A percentile compares a stretch with the other conserved stretches of the same genome.
Conservation (phyloP, 2,113 vertebrate genomes). For the Spea multiplicata region DNA sequence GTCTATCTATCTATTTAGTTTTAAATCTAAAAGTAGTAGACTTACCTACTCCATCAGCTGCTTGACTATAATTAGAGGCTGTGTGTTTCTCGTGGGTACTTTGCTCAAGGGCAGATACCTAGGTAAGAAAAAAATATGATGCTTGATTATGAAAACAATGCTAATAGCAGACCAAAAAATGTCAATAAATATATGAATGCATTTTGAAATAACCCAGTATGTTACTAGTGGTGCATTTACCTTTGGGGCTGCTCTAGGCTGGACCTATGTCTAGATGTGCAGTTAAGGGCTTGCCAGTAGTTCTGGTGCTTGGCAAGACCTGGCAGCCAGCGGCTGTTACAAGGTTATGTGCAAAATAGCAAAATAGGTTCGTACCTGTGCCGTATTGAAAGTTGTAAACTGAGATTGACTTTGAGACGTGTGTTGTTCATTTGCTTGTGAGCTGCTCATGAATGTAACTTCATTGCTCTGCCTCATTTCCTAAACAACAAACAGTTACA, state of each 20-base stretch:
- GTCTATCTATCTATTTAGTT: no score
- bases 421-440: constrained; percentile 57
- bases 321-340: no score
- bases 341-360: no score
- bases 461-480: constrained; percentile 70
- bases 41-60: constrained; percentile 67
- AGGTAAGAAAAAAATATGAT: constrained; percentile 51
- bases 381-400: constrained; percentile 64
- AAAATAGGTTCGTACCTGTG: constrained; percentile 66
- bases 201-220: constrained; percentile 18
- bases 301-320: no score
- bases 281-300: no score
- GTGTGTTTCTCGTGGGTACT: constrained; percentile 55
- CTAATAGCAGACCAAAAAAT: constrained; percentile 29
- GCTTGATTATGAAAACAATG: constrained; percentile 7
- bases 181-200: constrained; percentile 41
- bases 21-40: constrained; percentile 13
- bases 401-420: constrained; percentile 61
- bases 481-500: constrained; percentile 55
- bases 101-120: constrained; percentile 63
- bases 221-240: no score
- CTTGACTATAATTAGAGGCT: constrained; percentile 56
- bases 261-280: no score
- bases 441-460: constrained; percentile 59
- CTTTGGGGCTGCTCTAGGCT: no score